Base-by-base conservation (phyloP, 2,888 invertebrate genomes). In the Gortyna flavago region DNA sequence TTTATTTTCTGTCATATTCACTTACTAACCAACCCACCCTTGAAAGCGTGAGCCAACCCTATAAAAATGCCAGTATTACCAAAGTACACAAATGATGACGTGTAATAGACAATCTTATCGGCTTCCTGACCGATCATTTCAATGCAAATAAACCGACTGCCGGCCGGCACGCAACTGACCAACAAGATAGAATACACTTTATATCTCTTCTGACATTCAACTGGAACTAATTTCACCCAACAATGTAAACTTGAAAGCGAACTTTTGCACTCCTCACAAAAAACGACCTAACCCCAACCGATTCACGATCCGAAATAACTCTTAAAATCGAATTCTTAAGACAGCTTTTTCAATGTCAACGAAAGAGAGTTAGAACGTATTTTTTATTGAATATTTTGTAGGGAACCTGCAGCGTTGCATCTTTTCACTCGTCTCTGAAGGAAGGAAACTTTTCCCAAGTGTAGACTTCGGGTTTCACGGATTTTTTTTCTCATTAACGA, bases 201-300 rank as follows among this genome's bases (percentile, higher is more conserved):
- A 90, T 92, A 92, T 90, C 90, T 89, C 88, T 89, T 90, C 92
- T 92, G 93, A 93, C 92, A 92, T 94, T 93, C 93, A 93, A 88
- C 92, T 93, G 90, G 91, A 94, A 94, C 93, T 93, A 95, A 94
- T 95, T 93, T 93, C 91, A 91, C 89, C 89, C 90, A 92, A 93
- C 93, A 93, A 93, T 93, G 93, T 93, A 91, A 93, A 93, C 91
- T 92, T 92, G 89, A 90, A 89, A 91, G 90, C 80, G 87, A 92
- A 92, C 90, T 92, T 91, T 92, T 85, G 77, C 61, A 75, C 66
- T 62, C 7, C 9, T 35, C 8, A 76, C 67, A 69, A 77, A 84
- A 88, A 90, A 88, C 54, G 57, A 69, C 77, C 74, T 68, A 83
- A 88, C 84, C 41, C 51, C n/a, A 51, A 64, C 54, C 9, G 18